Evolutionary conservation across 2,113 vertebrate species (phyloP).

Genomic region (Enhydra lutris): DNA sequence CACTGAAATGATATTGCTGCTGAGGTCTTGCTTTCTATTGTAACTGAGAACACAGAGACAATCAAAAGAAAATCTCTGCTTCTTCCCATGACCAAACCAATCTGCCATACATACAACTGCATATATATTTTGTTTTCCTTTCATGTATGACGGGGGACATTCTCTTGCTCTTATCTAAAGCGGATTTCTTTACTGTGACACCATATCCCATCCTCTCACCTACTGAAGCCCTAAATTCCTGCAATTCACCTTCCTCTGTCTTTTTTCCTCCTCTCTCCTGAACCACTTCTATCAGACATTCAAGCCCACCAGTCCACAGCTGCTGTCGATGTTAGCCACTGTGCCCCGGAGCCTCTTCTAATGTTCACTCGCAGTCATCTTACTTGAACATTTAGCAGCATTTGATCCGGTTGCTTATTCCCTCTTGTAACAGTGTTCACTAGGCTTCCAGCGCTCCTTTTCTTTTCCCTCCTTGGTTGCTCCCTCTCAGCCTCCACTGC

Average conservation of each 20-base stretch:
- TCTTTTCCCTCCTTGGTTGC: background rate
- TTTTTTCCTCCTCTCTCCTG: background rate
- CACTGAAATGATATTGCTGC: background rate
- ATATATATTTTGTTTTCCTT: background rate
- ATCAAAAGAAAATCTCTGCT: background rate
- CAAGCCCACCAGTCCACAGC: background rate
- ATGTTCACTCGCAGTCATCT: background rate
- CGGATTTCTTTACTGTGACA: background rate
- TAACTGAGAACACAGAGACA: background rate
- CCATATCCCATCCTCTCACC: background rate
- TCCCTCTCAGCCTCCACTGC: background rate
- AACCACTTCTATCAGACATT: background rate
- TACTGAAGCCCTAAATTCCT: background rate
- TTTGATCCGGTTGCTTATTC: background rate
- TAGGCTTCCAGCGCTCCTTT: background rate
- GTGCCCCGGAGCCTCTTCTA: background rate
- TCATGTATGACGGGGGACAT: background rate
- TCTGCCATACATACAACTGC: background rate
- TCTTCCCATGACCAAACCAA: no score
- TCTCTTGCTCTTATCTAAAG: background rate
- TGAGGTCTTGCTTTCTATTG: background rate
- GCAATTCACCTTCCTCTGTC: background rate
- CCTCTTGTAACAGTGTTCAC: background rate
- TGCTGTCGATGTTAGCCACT: background rate
- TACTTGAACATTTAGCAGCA: accelerated